Evolutionary conservation across 2,888 invertebrate species (phyloP).

Genomic region (Rotaria socialis): DNA sequence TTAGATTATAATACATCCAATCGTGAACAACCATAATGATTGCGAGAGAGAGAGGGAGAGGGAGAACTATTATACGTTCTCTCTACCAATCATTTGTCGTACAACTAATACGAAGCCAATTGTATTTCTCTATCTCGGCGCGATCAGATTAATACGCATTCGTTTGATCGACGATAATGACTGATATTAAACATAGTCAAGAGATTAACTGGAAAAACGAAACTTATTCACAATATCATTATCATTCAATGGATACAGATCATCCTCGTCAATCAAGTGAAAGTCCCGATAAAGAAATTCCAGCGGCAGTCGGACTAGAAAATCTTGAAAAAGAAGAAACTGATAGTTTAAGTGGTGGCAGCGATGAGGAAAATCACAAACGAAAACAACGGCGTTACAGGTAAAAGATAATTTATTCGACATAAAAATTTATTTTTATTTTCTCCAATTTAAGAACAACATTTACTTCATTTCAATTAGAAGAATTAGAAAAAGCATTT

Average conservation of each 20-base stretch:
- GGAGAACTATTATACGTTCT: background rate
- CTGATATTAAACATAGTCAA: slow-evolving; percentile 6
- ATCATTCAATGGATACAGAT: background rate
- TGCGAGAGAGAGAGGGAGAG: background rate
- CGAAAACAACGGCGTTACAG: slow-evolving; percentile 35
- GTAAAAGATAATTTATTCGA: background rate
- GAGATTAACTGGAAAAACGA: slow-evolving; percentile 26
- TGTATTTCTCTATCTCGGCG: background rate
- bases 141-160: slow-evolving; percentile 3
- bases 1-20: background rate
- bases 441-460: slow-evolving; percentile 66
- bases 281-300: background rate
- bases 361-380: slow-evolving; percentile 32
- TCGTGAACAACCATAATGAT: background rate
- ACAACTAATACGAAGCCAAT: slow-evolving; percentile 3
- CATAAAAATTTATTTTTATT: background rate
- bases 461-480: slow-evolving; percentile 80
- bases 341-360: slow-evolving; percentile 26
- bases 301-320: background rate
- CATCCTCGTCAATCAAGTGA: background rate
- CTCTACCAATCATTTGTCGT: background rate
- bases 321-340: slow-evolving; percentile 20
- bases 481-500: slow-evolving; percentile 81
- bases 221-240: background rate
- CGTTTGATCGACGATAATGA: slow-evolving; percentile 11